phyloP scores from a whole-genome alignment of 2,888 invertebrate genomes.

The Pheosia tremula region DNA sequence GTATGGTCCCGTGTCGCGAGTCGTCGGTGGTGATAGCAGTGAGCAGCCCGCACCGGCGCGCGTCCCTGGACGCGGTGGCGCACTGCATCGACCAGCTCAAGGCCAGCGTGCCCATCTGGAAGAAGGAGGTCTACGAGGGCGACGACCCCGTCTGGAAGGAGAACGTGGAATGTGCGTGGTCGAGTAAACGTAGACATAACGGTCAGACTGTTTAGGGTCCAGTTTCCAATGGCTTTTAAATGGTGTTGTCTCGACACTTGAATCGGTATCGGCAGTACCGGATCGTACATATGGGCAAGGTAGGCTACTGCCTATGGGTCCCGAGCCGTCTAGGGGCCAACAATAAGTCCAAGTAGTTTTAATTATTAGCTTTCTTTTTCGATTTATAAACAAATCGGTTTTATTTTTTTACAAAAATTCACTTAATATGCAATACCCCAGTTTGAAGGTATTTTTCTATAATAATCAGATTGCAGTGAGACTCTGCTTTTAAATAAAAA shows the following conservation, averaged over 20 bases:
- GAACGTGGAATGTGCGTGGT: slow-evolving; percentile 93
- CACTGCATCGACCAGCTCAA: slow-evolving; percentile 94
- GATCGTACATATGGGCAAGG: too few species aligned
- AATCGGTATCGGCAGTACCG: too few species aligned
- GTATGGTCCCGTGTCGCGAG: slow-evolving; percentile 92
- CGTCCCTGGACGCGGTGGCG: slow-evolving; percentile 92
- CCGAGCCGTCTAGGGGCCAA: too few species aligned
- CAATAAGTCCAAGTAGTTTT: too few species aligned
- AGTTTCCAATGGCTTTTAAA: neutral
- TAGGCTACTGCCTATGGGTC: too few species aligned
- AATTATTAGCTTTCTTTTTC: too few species aligned
- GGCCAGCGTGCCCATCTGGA: slow-evolving; percentile 96
- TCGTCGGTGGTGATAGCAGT: slow-evolving; percentile 95
- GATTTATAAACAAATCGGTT: too few species aligned
- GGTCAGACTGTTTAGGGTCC: slow-evolving; percentile 40
- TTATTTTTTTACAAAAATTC: too few species aligned
- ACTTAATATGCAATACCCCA: too few species aligned
- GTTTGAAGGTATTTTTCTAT: too few species aligned
- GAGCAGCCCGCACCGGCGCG: slow-evolving; percentile 94
- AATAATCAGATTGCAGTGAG: too few species aligned
- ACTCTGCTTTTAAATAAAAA: too few species aligned
- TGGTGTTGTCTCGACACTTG: neutral
- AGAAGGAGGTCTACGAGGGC: slow-evolving; percentile 94
- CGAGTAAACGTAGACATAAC: slow-evolving; percentile 69
- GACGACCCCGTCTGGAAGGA: slow-evolving; percentile 89